Percentiles rank a stretch among this genome's conserved stretches.
Conservation (phyloP, 2,797 vertebrate species). For the Sebastes taczanowskii region DNA sequence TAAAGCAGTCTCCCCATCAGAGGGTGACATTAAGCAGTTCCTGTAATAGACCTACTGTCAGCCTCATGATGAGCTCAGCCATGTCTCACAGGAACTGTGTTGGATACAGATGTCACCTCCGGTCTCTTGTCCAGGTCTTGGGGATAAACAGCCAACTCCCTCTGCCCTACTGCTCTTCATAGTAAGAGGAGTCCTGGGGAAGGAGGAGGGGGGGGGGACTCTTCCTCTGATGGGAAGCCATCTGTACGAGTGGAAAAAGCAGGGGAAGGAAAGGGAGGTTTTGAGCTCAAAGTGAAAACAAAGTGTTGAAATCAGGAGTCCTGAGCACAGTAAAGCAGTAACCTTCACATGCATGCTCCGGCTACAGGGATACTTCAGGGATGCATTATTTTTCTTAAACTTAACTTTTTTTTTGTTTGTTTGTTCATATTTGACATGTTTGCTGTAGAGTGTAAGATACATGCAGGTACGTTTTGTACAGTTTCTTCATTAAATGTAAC, state of each 20-base stretch:
- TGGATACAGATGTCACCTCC: conserved; percentile 60
- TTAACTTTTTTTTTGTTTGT: background rate
- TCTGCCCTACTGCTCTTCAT: conserved; percentile 20
- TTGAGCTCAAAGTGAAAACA: conserved; percentile 32
- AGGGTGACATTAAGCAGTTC: conserved; percentile 28
- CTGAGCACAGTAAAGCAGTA: background rate
- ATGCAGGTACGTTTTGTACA: conserved; percentile 42
- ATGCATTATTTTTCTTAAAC: background rate
- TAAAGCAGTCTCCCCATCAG: conserved; percentile 48
- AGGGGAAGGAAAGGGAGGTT: conserved; percentile 65
- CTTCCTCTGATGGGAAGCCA: conserved; percentile 54
- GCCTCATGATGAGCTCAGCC: conserved; percentile 35
- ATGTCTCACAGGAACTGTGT: conserved; percentile 31
- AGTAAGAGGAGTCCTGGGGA: conserved; percentile 29
- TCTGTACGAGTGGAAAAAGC: conserved; percentile 52
- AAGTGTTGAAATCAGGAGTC: conserved; percentile 33
- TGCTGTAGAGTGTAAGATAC: conserved; percentile 21
- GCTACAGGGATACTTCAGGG: background rate
- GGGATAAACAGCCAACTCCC: conserved; percentile 18
- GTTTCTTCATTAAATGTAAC: background rate
- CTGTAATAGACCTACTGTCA: background rate
- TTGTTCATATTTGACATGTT: conserved; percentile 34
- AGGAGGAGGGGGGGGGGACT: conserved; percentile 14
- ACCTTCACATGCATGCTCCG: background rate
- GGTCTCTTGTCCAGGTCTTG: conserved; percentile 28